Evolutionary conservation across 1,140 invertebrate species (phyloP).

Genomic region (Helicorthomorpha holstii): DNA sequence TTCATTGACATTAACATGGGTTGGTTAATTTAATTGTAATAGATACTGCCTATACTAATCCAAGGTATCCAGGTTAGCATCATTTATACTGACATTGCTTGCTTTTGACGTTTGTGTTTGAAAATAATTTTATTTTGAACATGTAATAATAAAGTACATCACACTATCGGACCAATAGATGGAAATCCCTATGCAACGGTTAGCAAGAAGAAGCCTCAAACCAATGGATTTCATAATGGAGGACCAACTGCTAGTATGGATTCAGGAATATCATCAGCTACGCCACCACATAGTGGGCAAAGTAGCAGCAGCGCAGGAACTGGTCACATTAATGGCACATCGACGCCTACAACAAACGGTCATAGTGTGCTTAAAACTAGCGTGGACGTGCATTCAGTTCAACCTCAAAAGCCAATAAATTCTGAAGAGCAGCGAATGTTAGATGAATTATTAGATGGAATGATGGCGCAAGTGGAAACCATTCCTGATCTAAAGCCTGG

Average conservation of each 20-base stretch:
- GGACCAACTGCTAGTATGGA: constrained; percentile 64
- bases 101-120: too few species aligned
- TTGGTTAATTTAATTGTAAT: too few species aligned
- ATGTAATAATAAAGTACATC: constrained; percentile 12
- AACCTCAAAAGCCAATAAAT: background rate
- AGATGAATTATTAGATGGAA: constrained; percentile 56
- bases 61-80: too few species aligned
- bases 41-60: too few species aligned
- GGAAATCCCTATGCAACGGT: constrained; percentile 74
- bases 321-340: constrained; percentile 7
- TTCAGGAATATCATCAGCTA: constrained; percentile 56
- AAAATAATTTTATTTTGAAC: too few species aligned
- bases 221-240: constrained; percentile 8
- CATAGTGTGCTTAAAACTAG: background rate
- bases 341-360: constrained; percentile 8
- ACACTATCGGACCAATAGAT: constrained; percentile 67
- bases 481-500: constrained; percentile 39
- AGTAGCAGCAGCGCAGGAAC: constrained; percentile 11
- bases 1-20: too few species aligned
- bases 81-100: too few species aligned
- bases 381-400: background rate
- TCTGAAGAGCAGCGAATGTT: constrained; percentile 32
- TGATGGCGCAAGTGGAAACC: constrained; percentile 63
- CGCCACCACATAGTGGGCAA: constrained; percentile 9
- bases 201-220: constrained; percentile 28